phyloP scores from a whole-genome alignment of 2,888 invertebrate species.

The Aethes cnicana region DNA sequence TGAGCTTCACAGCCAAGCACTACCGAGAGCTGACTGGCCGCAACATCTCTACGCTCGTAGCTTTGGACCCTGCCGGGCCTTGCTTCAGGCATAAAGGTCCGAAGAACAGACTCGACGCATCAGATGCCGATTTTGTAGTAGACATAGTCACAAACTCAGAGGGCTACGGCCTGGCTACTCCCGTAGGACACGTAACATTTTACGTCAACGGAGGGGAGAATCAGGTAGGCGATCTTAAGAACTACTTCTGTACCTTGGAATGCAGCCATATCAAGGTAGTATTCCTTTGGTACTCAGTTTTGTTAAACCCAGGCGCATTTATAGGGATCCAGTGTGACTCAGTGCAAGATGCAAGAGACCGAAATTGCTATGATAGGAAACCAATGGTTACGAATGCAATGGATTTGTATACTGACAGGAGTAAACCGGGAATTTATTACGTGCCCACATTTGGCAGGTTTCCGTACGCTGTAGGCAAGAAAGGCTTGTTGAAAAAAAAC shows the following conservation, averaged over 20 bases:
- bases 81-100: constrained; percentile 39
- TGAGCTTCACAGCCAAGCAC: constrained; percentile 41
- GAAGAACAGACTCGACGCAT: constrained; percentile 35
- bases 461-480: constrained; percentile 50
- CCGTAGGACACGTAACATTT: constrained; percentile 41
- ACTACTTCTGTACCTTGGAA: constrained; percentile 45
- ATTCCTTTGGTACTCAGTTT: constrained; percentile 49
- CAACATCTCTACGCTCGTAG: constrained; percentile 35
- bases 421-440: constrained; percentile 49
- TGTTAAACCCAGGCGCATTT: constrained; percentile 48
- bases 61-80: constrained; percentile 41
- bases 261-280: constrained; percentile 53
- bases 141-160: constrained; percentile 39
- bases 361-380: constrained; percentile 46
- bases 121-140: constrained; percentile 41
- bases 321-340: constrained; percentile 54
- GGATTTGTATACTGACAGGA: constrained; percentile 46
- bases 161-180: constrained; percentile 37
- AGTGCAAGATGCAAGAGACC: constrained; percentile 52
- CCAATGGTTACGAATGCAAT: constrained; percentile 50
- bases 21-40: constrained; percentile 37
- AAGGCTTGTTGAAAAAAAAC: constrained; percentile 54
- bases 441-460: constrained; percentile 45
- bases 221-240: constrained; percentile 50
- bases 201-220: constrained; percentile 52